Evolutionary conservation across 2,113 vertebrate species (phyloP), one percentile per base, ranked within the genome.

Genomic region (Ophthalmolycus amberensis): DNA sequence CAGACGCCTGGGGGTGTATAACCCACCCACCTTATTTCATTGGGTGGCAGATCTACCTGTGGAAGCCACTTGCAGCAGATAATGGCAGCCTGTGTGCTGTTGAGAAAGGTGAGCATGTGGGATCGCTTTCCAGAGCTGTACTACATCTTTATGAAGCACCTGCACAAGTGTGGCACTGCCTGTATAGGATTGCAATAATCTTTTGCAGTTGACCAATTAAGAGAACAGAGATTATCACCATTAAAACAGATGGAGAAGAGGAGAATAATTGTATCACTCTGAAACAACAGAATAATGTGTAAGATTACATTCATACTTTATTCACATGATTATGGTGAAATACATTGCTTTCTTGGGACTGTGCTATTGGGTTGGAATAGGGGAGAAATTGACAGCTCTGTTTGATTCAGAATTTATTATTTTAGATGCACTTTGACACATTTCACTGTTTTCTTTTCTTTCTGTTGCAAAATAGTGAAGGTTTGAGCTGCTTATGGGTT

Each of bases 1-100:
- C 89, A 90, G 93, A 94, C 93, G 93, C 94, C 94, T 86, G 64
- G 63, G 79, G 75, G 82, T 88, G 86, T 83, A 65, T 82, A 88
- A 89, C 83, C 89, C 85, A 87, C 90, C 87, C 86, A 89, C 89
- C 88, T 91, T 71, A 89, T 88, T 92, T 91, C 93, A 91, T 83
- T 92, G 79, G 85, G 90, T 93, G 85, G 88, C 87, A 89, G 75
- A 77, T 84, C 84, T 89, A 91, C 91, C 89, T 82, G 90, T 80
- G 75, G 89, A 92, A 83, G 79, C 37, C 84, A 79, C 87, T 90
- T 87, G 85, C 80, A 88, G 67, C 16, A 42, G 77, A 94, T 93
- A 94, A 93, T 90, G 75, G 90, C 75, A 29, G 77, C 81, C 89
- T 87, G 88, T 94, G 91, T 93, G 73, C 84, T 90, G 85, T 25